Evolutionary conservation across 2,797 vertebrate species (phyloP), one percentile per base, ranked within the genome.

Genomic region (Karalla daura): DNA sequence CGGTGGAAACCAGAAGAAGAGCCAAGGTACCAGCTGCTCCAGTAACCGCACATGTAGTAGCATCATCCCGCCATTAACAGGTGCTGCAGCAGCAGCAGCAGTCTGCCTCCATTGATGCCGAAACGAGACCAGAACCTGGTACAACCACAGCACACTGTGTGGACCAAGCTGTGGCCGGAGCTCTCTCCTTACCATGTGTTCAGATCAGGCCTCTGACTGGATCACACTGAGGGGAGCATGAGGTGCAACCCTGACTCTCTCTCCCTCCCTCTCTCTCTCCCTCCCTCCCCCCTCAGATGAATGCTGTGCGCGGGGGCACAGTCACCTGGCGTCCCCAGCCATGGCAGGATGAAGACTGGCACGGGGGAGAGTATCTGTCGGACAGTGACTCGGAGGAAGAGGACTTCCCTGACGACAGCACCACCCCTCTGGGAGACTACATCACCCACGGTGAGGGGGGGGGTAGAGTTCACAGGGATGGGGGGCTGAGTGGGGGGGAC

Each of bases 371-470:
- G 46, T 93, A 93, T 6, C 91, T 94, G 41, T 95, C 94, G 0
- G 94, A 95, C 88, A 94, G 93, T 5, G 94, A 95, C 86, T 95
- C 94, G 0, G 94, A 95, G 53, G 94, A 94, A 70, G 94, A 95
- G 71, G 94, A 95, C 89, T 95, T 95, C 64, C 94, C 94, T 0
- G 94, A 95, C 20, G 93, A 94, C 85, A 94, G 90, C 65, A 93
- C 92, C 41, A 95, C 93, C 1, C 94, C 94, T 0, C 60, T 95
- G 52, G 94, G 94, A 33, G 91, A 94, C 83, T 94, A 95, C 76
- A 83, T 95, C 20, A 94, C 92, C 35, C 92, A 93, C 0, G 94
- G 94, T 95, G 66, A 85, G 86, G 18, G 10, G 23, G 10, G 30
- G 5, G 5, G 10, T 13, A 8, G 36, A 36, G 20, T 21, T 27